Evolutionary conservation across 2,113 vertebrate species (phyloP).

Genomic region (Tyto alba): DNA sequence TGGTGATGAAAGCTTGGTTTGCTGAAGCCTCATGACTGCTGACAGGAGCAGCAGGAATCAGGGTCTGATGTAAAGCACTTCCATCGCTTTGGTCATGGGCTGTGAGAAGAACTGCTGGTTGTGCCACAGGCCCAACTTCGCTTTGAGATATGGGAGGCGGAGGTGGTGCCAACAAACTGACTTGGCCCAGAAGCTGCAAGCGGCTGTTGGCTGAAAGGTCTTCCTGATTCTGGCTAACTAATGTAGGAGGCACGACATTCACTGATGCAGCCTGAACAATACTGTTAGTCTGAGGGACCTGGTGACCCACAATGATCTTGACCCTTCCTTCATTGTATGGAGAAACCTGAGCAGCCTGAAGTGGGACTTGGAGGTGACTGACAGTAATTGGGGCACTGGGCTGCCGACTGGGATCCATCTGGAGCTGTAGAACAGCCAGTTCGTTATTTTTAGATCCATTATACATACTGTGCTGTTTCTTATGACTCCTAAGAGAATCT

Average conservation of each 20-base stretch:
- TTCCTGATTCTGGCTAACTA: slow-evolving; percentile 75
- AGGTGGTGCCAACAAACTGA: slow-evolving; percentile 80
- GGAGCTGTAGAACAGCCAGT: slow-evolving; percentile 73
- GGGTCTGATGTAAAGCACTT: slow-evolving; percentile 72
- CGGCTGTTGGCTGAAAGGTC: slow-evolving; percentile 67
- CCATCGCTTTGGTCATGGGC: slow-evolving; percentile 60
- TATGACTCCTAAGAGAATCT: slow-evolving; percentile 93
- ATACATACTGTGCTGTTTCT: slow-evolving; percentile 85
- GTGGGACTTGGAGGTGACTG: slow-evolving; percentile 66
- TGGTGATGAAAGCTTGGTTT: slow-evolving; percentile 80
- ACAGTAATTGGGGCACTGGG: slow-evolving; percentile 38
- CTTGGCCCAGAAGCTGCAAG: slow-evolving; percentile 86
- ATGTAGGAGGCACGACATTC: slow-evolving; percentile 70
- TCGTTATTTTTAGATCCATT: slow-evolving; percentile 39
- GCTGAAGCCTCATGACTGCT: slow-evolving; percentile 56
- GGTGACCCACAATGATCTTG: slow-evolving; percentile 88
- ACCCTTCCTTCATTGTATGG: slow-evolving; percentile 77
- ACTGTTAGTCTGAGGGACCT: slow-evolving; percentile 66
- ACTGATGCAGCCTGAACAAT: slow-evolving; percentile 66
- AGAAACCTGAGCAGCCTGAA: slow-evolving; percentile 58
- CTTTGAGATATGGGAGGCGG: slow-evolving; percentile 61
- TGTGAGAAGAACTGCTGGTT: slow-evolving; percentile 79
- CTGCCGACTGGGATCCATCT: slow-evolving; percentile 38
- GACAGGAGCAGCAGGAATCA: slow-evolving; percentile 72
- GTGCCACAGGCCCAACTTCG: slow-evolving; percentile 59